Evolutionary conservation across 1,140 invertebrate genomes (phyloP).

Genomic region (Pseudomyrmex cubaensis): DNA sequence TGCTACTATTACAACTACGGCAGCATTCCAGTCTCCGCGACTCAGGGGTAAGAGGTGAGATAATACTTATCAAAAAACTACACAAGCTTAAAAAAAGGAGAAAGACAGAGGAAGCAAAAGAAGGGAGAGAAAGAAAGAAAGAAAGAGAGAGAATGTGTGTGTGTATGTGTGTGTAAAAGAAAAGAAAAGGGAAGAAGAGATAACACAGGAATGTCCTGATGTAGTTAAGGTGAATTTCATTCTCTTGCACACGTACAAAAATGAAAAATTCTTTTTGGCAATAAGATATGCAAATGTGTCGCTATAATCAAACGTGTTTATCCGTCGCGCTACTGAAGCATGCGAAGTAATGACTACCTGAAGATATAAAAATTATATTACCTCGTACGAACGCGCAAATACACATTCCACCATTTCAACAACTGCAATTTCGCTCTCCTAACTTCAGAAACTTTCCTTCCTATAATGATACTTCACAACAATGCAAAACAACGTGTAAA

Average conservation of each 20-base stretch:
- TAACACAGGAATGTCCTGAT: conserved; percentile 24
- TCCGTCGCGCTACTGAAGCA: conserved; percentile 33
- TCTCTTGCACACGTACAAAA: conserved; percentile 57
- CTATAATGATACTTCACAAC: conserved; percentile 1
- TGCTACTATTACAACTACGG: conserved; percentile 97
- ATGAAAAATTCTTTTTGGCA: conserved; percentile 9
- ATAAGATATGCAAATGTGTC: conserved; percentile 41
- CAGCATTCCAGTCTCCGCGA: conserved; percentile 93
- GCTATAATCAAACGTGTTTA: conserved; percentile 43
- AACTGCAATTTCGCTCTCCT: conserved; percentile 5
- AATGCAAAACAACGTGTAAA: not conserved
- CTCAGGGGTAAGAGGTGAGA: conserved; percentile 94
- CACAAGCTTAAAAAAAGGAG: conserved; percentile 51
- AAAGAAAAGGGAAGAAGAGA: conserved; percentile 5
- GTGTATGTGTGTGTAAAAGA: too few species aligned
- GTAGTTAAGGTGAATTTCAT: conserved; percentile 46
- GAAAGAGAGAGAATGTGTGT: not conserved
- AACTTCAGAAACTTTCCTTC: not conserved
- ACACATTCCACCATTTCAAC: not conserved
- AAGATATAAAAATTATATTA: not conserved
- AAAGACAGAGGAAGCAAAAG: conserved; percentile 34
- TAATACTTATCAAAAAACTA: conserved; percentile 79
- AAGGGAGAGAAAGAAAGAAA: not conserved
- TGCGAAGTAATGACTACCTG: not conserved
- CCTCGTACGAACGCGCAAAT: not conserved